These are phyloP conservation scores for Malurus alboscapulatus DNA, from an alignment of 2,113 vertebrate genomes.

Conservation along the genomic window DNA sequence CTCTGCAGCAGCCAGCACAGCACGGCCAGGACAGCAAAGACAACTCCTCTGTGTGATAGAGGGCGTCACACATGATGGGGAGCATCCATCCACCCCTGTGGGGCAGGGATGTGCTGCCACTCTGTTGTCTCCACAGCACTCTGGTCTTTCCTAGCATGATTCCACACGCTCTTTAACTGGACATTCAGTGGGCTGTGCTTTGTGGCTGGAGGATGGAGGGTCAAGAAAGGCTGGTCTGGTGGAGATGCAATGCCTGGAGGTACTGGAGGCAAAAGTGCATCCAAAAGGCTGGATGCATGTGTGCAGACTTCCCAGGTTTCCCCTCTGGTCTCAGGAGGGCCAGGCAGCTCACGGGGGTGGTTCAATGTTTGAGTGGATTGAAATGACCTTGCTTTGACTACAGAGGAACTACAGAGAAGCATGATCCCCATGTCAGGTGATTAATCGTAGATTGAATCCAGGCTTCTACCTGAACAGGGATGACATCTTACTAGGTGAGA, in stretches of 20 bases:
- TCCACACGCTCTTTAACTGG: background rate
- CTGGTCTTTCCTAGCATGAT: background rate
- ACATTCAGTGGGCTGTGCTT: background rate
- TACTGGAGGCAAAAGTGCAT: background rate
- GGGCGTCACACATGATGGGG: background rate
- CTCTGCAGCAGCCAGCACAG: background rate
- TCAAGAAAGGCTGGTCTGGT: background rate
- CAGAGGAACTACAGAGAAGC: background rate
- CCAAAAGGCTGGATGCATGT: background rate
- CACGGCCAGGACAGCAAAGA: background rate
- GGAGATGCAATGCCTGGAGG: background rate
- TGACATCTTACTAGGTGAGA: background rate
- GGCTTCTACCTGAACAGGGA: background rate
- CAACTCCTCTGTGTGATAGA: fast-evolving
- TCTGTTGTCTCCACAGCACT: background rate
- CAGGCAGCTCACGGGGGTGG: background rate
- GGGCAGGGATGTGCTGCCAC: background rate
- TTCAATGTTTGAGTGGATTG: background rate
- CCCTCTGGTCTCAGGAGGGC: background rate
- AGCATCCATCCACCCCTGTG: background rate
- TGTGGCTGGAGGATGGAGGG: background rate
- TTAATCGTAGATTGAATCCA: background rate
- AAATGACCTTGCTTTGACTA: background rate
- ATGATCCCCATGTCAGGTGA: background rate
- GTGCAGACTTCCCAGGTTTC: background rate